phyloP scores from a whole-genome alignment of 2,113 vertebrate species.

The Picathartes gymnocephalus region DNA sequence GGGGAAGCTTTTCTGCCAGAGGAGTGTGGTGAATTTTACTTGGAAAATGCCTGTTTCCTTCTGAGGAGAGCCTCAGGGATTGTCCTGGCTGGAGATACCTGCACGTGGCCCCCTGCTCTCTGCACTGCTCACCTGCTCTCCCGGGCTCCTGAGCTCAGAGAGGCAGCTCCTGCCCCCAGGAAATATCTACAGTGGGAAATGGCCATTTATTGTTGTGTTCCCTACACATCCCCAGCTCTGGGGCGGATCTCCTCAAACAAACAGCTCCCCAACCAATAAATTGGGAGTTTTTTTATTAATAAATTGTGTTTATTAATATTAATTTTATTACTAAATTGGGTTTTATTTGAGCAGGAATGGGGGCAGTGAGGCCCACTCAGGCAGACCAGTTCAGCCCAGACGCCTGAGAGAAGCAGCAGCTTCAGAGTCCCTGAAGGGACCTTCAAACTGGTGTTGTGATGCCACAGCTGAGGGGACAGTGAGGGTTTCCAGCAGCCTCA shows the following conservation, averaged over 20 bases:
- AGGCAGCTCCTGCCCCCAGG: neutral
- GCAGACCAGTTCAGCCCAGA: neutral
- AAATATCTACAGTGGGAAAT: too few species aligned
- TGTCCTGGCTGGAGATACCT: neutral
- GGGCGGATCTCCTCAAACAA: neutral
- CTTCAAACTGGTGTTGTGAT: accelerated
- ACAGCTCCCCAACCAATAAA: neutral
- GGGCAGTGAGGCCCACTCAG: neutral
- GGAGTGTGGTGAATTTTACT: neutral
- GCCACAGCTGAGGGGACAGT: neutral
- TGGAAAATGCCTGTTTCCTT: neutral
- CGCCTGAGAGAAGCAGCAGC: neutral
- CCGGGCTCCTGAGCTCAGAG: neutral
- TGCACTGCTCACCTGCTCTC: neutral
- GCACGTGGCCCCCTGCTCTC: neutral
- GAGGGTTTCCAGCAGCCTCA: neutral
- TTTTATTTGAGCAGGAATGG: neutral
- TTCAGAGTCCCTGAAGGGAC: too few species aligned
- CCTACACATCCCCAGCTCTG: too few species aligned
- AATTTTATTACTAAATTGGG: too few species aligned
- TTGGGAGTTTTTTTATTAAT: accelerated
- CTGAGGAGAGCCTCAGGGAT: neutral
- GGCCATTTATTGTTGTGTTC: neutral
- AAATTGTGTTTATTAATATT: too few species aligned
- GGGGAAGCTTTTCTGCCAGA: neutral